These are phyloP conservation scores for Drosophila pallidifrons DNA, from an alignment of 1,140 invertebrate genomes.

Conservation along the genomic window DNA sequence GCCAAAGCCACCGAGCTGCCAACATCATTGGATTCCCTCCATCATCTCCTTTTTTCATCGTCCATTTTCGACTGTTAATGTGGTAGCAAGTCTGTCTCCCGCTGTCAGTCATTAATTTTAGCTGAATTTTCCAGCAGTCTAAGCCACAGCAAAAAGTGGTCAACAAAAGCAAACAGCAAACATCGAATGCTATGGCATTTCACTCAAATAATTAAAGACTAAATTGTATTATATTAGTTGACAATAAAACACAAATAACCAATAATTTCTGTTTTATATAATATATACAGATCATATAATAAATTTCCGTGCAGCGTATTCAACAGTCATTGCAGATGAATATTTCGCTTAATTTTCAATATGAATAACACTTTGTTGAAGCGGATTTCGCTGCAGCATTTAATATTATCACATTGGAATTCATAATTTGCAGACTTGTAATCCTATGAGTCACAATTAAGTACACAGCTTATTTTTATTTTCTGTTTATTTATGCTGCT, in stretches of 20 bases:
- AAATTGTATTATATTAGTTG: not conserved
- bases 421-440: slow-evolving; percentile 40
- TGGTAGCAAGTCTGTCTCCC: slow-evolving; percentile 26
- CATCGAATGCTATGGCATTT: slow-evolving; percentile 21
- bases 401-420: slow-evolving; percentile 34
- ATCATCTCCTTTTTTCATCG: not conserved
- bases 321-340: not conserved
- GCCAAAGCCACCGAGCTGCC: slow-evolving; percentile 20
- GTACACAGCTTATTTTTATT: slow-evolving; percentile 7
- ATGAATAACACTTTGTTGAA: slow-evolving; percentile 15
- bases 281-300: not conserved
- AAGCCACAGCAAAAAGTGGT: slow-evolving; percentile 39
- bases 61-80: slow-evolving; percentile 28
- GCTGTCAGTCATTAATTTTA: slow-evolving; percentile 49
- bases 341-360: not conserved
- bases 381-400: slow-evolving; percentile 23
- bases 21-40: slow-evolving; percentile 25
- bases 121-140: slow-evolving; percentile 26
- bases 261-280: not conserved
- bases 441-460: slow-evolving; percentile 15
- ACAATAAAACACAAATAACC: not conserved
- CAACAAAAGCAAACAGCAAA: slow-evolving; percentile 26
- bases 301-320: not conserved
- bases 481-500: slow-evolving; percentile 1
- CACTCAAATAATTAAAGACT: not conserved